phyloP scores from a whole-genome alignment of 2,888 invertebrate genomes.

The Julus scandinavius region DNA sequence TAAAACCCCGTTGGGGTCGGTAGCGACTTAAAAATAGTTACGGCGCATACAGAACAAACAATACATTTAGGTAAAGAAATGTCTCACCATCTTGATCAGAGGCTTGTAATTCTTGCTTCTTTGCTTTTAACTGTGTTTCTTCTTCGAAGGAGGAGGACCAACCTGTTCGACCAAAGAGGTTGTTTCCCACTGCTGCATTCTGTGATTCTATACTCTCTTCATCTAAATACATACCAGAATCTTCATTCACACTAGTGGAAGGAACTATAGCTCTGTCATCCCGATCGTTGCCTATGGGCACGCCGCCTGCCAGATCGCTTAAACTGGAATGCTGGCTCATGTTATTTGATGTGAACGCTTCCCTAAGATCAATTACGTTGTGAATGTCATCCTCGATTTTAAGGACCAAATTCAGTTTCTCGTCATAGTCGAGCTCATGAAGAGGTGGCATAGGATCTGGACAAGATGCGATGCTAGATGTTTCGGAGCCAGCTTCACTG shows the following conservation, averaged over 20 bases:
- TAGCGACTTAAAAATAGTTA: too few species aligned
- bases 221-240: constrained; percentile 48
- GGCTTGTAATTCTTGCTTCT: not conserved
- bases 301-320: not conserved
- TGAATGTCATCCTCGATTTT: not conserved
- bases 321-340: not conserved
- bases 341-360: not conserved
- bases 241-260: constrained; percentile 50
- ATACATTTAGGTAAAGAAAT: too few species aligned
- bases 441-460: constrained; percentile 57
- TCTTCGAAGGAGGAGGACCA: constrained; percentile 61
- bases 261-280: not conserved
- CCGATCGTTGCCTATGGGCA: not conserved
- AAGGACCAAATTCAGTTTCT: constrained; percentile 44
- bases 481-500: not conserved
- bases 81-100: constrained; percentile 2
- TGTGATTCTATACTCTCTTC: not conserved
- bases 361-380: not conserved
- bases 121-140: constrained; percentile 2
- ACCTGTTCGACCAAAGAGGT: constrained; percentile 59
- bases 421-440: constrained; percentile 6
- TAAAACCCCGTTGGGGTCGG: too few species aligned
- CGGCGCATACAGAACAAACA: too few species aligned
- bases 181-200: constrained; percentile 59
- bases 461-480: constrained; percentile 56